phyloP scores from a whole-genome alignment of 1,140 invertebrate species.

The Temnothorax nylanderi region DNA sequence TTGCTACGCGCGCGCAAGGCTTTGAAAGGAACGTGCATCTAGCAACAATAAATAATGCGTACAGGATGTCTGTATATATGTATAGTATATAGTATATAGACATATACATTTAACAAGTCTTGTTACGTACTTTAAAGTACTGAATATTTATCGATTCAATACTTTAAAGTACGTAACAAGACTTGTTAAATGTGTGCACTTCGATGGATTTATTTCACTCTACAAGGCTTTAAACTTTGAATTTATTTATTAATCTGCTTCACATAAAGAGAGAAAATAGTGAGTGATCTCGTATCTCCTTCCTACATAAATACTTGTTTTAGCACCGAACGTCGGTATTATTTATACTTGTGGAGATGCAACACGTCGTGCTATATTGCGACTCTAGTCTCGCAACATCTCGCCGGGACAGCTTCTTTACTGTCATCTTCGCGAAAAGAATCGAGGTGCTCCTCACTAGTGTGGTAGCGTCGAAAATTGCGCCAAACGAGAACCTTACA shows the following conservation, averaged over 20 bases:
- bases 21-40: too few species aligned
- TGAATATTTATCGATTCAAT: background rate
- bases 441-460: slow-evolving; percentile 30
- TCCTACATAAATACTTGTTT: slow-evolving; percentile 10
- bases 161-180: background rate
- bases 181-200: background rate
- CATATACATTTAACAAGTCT: background rate
- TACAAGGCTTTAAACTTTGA: background rate
- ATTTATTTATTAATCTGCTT: background rate
- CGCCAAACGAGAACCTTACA: slow-evolving; percentile 43
- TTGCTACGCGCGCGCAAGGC: too few species aligned
- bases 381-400: slow-evolving; percentile 11
- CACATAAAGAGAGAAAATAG: background rate
- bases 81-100: too few species aligned
- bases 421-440: slow-evolving; percentile 47
- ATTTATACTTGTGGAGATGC: slow-evolving; percentile 16
- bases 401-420: slow-evolving; percentile 41
- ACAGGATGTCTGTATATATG: too few species aligned
- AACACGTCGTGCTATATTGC: background rate
- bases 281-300: background rate
- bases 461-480: slow-evolving; percentile 44
- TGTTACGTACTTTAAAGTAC: background rate
- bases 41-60: too few species aligned
- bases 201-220: background rate
- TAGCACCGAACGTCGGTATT: background rate